Evolutionary conservation across 2,113 vertebrate genomes (phyloP), one percentile per base, ranked within the genome.

Genomic region (Syngnathus scovelli): DNA sequence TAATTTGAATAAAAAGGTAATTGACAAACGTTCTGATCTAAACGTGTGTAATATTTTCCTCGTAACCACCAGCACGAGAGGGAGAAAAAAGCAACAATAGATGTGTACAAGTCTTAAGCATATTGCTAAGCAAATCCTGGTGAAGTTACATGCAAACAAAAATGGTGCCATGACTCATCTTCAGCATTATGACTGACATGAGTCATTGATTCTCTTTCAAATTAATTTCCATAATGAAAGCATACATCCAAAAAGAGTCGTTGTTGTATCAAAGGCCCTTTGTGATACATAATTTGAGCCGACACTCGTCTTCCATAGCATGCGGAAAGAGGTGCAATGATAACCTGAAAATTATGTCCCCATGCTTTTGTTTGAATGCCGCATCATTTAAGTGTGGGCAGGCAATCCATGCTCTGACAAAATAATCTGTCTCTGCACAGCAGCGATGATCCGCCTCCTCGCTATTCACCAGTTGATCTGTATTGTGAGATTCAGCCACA

Each of bases 361-460:
- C 10, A 7, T 72, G 74, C 74, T 71, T 78, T 80, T 83, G 78
- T 85, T 67, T 82, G 19, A 79, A 67, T 64, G 38, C 62, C 19
- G 21, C 71, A 73, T 77, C 73, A 72, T 78, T 80, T 80, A 80
- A 68, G 59, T 67, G 73, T 16, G 48, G 75, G 81, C 82, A 83
- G 64, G 61, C 73, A 36, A 74, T 76, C 78, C 77, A 55, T 65
- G 82, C 85, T 82, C 78, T 76, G 79, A 84, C 85, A 84, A 75
- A 77, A 81, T 86, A 86, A 86, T 88, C 86, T 70, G 70, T 77
- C 72, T 69, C 78, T 77, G 77, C 72, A 69, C 64, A 72, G 68
- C 38, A 27, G 79, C 81, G 77, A 80, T 81, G 74, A 76, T 79
- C 81, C 78, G 81, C 74, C 77, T 78, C 74, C 69, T 67, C 72